Evolutionary conservation across 2,113 vertebrate genomes (phyloP).

Genomic region (Aramus guarauna): DNA sequence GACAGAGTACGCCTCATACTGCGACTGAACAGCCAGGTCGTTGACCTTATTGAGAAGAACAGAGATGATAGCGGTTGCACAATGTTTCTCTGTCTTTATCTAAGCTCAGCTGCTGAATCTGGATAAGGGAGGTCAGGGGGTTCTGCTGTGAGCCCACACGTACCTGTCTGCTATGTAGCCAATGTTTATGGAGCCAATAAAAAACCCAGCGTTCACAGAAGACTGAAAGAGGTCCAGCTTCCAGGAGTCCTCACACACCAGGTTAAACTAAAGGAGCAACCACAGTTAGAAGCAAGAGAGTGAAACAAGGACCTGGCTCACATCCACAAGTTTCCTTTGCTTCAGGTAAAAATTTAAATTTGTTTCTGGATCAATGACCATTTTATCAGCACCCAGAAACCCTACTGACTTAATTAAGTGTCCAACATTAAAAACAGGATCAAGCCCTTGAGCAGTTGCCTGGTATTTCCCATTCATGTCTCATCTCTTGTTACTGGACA

Average conservation of each 20-base stretch:
- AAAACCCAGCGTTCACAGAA: constrained; percentile 85
- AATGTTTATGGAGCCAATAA: constrained; percentile 84
- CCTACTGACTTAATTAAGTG: background rate
- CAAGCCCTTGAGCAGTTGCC: background rate
- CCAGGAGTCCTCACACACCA: constrained; percentile 92
- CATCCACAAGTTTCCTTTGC: background rate
- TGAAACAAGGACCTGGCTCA: background rate
- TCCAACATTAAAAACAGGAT: background rate
- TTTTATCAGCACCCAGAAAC: background rate
- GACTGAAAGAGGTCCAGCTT: constrained; percentile 90
- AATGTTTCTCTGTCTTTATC: background rate
- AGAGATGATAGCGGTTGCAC: background rate
- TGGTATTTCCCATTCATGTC: background rate
- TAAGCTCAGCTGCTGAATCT: background rate
- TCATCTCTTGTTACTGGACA: background rate
- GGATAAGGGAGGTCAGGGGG: background rate
- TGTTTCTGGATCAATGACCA: background rate
- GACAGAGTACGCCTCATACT: background rate
- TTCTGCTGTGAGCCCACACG: background rate
- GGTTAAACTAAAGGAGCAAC: constrained; percentile 82
- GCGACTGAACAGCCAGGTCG: background rate
- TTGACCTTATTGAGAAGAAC: background rate
- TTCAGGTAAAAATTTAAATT: background rate
- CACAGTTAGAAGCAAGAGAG: background rate
- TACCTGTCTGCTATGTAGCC: constrained; percentile 96